phyloP scores from a whole-genome alignment of 2,113 vertebrate genomes.

The Neolamprologus longior region DNA sequence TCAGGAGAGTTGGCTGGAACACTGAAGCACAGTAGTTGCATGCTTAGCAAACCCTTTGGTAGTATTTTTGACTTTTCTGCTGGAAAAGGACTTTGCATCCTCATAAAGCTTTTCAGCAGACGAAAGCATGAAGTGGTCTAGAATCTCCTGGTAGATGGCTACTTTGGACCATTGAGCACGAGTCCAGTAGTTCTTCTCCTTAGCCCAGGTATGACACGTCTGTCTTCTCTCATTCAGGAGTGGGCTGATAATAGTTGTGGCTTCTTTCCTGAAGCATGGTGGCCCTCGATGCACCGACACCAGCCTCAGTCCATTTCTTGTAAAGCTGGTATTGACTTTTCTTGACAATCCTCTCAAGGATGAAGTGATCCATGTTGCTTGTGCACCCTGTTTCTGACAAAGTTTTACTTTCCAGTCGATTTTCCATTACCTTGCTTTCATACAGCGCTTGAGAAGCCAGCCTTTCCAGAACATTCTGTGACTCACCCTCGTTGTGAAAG shows the following conservation, averaged over 20 bases:
- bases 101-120: neutral
- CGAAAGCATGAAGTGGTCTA: neutral
- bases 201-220: neutral
- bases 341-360: neutral
- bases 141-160: neutral
- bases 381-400: neutral
- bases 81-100: neutral
- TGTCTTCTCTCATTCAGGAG: neutral
- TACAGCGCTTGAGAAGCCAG: neutral
- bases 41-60: neutral
- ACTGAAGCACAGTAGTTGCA: neutral
- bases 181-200: neutral
- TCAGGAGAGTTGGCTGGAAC: neutral
- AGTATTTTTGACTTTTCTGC: neutral
- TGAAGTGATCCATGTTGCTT: neutral
- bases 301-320: neutral
- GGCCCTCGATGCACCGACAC: neutral
- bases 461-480: rapidly evolving
- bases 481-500: neutral
- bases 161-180: rapidly evolving
- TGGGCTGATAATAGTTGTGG: neutral
- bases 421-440: neutral
- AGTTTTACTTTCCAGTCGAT: neutral
- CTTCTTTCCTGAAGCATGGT: neutral
- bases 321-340: neutral